Conservation (phyloP, 2,113 vertebrate genomes). For the Strix uralensis region DNA sequence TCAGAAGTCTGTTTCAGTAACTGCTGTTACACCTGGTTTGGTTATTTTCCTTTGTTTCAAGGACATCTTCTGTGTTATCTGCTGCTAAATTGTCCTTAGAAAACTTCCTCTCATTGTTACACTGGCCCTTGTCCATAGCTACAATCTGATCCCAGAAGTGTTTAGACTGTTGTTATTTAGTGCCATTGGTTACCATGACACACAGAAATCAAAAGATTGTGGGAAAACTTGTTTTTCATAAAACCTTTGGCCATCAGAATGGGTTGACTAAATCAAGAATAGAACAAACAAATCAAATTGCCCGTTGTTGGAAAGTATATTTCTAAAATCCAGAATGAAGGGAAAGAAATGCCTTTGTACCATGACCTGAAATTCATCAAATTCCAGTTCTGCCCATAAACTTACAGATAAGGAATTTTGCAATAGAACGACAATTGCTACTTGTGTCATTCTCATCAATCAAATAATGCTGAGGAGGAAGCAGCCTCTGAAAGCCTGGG, state of each 20-base stretch:
- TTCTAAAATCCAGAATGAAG: not conserved
- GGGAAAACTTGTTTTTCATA: not conserved
- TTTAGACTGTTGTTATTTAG: not conserved
- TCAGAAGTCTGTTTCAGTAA: not conserved
- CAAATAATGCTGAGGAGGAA: not conserved
- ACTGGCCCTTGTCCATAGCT: not conserved
- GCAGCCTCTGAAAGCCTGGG: not conserved
- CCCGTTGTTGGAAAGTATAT: not conserved
- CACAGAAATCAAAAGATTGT: not conserved
- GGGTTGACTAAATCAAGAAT: not conserved
- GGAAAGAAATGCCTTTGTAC: not conserved
- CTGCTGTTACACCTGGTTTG: not conserved
- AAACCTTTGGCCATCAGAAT: not conserved
- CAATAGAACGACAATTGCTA: not conserved
- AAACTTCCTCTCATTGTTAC: not conserved
- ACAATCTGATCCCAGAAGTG: not conserved
- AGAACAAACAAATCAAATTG: constrained; percentile 2
- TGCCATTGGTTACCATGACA: not conserved
- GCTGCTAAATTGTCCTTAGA: not conserved
- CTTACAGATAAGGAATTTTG: constrained; percentile 3
- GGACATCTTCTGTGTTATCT: not conserved
- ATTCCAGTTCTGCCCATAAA: not conserved
- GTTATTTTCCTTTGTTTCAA: not conserved
- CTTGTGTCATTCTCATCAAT: not conserved
- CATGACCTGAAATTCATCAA: not conserved